phyloP scores from a whole-genome alignment of 2,888 invertebrate genomes.

The Lepidonotus clava region DNA sequence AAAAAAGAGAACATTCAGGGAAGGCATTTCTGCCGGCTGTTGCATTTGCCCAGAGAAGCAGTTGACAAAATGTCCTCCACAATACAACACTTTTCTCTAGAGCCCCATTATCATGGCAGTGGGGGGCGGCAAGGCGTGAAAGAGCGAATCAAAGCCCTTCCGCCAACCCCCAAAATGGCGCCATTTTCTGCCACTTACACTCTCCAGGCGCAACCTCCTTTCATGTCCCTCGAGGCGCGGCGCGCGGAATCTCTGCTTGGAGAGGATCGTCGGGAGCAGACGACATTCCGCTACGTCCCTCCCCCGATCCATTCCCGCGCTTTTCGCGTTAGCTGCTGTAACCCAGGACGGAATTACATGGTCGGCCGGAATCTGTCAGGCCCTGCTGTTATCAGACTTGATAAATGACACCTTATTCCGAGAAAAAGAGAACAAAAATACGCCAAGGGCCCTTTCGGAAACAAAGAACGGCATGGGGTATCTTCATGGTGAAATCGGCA shows the following conservation, averaged over 20 bases:
- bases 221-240: no score
- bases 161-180: no score
- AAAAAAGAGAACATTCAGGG: no score
- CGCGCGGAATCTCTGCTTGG: no score
- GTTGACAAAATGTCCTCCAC: no score
- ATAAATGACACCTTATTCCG: slow-evolving; percentile 1
- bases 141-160: slow-evolving; percentile 13
- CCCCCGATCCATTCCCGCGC: slow-evolving; percentile 19
- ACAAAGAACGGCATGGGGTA: no score
- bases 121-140: not conserved
- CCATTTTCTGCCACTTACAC: not conserved
- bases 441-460: no score
- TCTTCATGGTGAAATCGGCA: no score
- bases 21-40: no score
- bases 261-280: not conserved
- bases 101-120: not conserved
- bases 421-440: slow-evolving; percentile 11
- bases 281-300: not conserved
- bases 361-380: slow-evolving; percentile 19
- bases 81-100: not conserved
- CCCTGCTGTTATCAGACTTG: slow-evolving; percentile 20
- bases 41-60: no score
- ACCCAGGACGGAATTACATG: slow-evolving; percentile 24
- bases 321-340: not conserved
- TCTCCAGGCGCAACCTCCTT: no score